These are phyloP conservation scores for Passerculus sandwichensis DNA, from an alignment of 2,797 vertebrate species.

Conservation along the genomic window DNA sequence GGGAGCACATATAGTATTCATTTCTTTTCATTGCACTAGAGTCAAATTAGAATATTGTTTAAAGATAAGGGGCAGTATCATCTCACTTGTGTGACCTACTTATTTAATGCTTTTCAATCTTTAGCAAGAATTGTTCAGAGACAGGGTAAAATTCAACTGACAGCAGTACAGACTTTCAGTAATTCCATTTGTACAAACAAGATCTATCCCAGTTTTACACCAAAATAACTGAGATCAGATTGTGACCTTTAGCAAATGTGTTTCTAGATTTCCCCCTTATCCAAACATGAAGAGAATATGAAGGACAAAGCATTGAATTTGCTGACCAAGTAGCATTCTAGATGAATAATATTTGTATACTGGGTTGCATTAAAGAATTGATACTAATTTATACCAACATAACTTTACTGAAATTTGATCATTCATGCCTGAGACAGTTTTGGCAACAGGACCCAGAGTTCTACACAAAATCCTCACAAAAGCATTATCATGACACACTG, in stretches of 20 bases:
- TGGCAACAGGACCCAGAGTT: background rate
- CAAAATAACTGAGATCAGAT: background rate
- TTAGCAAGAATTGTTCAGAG: slow-evolving; percentile 33
- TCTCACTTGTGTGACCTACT: slow-evolving; percentile 72
- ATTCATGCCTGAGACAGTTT: background rate
- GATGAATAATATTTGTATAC: background rate
- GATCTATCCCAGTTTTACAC: background rate
- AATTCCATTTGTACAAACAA: slow-evolving; percentile 1
- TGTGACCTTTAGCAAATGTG: background rate
- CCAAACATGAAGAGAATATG: background rate
- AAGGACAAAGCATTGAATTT: background rate
- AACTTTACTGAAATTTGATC: background rate
- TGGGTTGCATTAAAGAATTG: background rate
- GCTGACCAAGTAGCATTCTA: background rate
- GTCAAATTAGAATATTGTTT: slow-evolving; percentile 77
- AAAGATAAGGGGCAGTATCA: slow-evolving; percentile 75
- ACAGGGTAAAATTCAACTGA: background rate
- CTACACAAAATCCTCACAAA: background rate
- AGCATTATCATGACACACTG: background rate
- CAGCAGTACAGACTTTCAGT: background rate
- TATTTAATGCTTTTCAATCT: slow-evolving; percentile 71
- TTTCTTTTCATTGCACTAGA: slow-evolving; percentile 49
- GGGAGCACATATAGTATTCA: slow-evolving; percentile 63
- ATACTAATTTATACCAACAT: background rate
- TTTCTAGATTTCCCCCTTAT: background rate